Conservation (phyloP, 2,888 invertebrate species). For the Pemphredon lugubris region DNA sequence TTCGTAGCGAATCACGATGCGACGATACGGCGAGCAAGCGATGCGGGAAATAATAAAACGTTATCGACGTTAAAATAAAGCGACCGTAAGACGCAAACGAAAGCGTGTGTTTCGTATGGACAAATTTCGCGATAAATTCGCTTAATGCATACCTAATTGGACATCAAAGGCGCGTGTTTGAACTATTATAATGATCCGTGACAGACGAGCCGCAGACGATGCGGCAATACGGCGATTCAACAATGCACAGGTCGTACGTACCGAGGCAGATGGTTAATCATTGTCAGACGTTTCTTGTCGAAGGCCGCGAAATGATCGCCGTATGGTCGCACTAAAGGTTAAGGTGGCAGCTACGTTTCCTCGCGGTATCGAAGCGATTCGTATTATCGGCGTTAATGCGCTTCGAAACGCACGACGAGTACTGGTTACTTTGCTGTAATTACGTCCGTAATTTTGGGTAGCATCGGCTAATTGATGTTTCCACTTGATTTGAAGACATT, state of each 20-base stretch:
- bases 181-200: slow-evolving; percentile 2
- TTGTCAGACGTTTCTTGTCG: slow-evolving; percentile 13
- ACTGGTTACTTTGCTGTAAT: no score
- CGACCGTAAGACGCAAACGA: background rate
- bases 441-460: no score
- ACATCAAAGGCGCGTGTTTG: background rate
- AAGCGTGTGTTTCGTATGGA: background rate
- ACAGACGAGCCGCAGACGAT: slow-evolving; percentile 1
- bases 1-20: no score
- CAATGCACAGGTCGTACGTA: background rate
- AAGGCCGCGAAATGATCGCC: slow-evolving; percentile 9
- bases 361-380: background rate
- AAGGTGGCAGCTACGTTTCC: slow-evolving; percentile 7
- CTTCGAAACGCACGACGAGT: no score
- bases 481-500: no score
- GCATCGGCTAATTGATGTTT: no score
- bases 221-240: background rate
- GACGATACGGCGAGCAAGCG: no score
- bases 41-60: no score
- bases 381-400: background rate
- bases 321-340: background rate
- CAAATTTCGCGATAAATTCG: background rate
- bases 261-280: slow-evolving; percentile 18
- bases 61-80: no score
- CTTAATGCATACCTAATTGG: background rate